Evolutionary conservation across 2,888 invertebrate species (phyloP).

Genomic region (Parthenolecanium corni): DNA sequence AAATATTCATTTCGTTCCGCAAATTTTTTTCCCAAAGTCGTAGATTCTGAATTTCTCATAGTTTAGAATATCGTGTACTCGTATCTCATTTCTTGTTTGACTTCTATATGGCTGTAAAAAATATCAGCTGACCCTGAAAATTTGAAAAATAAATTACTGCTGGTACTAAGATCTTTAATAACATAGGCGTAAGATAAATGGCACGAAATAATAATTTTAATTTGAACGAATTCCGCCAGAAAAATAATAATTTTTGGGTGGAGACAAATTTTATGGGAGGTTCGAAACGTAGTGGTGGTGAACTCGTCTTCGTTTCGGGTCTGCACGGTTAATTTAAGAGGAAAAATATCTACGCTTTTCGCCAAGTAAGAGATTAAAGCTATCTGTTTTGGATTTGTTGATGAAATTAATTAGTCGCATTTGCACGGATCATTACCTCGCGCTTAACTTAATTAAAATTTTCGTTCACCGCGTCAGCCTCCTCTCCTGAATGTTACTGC

Average conservation of each 20-base stretch:
- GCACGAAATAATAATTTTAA: background rate
- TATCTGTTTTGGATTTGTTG: conserved; percentile 27
- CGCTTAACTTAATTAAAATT: conserved; percentile 5
- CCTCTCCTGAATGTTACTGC: no score
- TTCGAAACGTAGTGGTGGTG: no score
- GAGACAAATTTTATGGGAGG: background rate
- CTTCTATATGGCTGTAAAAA: no score
- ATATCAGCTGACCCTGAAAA: no score
- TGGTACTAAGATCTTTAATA: no score
- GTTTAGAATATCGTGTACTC: no score
- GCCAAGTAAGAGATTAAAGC: conserved; percentile 6
- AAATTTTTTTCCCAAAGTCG: no score
- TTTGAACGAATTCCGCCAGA: background rate
- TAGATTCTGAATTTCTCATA: no score
- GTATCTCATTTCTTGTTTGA: no score
- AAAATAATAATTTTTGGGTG: background rate
- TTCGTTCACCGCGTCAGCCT: background rate
- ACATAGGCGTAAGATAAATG: background rate
- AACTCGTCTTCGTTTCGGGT: background rate
- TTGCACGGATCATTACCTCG: conserved; percentile 27
- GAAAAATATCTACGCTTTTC: conserved; percentile 19
- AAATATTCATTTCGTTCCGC: no score
- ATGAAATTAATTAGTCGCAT: conserved; percentile 29
- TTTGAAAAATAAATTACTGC: no score
- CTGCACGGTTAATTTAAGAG: conserved; percentile 20